Conservation (phyloP, 2,888 invertebrate species). For the Embidobia sp. region DNA sequence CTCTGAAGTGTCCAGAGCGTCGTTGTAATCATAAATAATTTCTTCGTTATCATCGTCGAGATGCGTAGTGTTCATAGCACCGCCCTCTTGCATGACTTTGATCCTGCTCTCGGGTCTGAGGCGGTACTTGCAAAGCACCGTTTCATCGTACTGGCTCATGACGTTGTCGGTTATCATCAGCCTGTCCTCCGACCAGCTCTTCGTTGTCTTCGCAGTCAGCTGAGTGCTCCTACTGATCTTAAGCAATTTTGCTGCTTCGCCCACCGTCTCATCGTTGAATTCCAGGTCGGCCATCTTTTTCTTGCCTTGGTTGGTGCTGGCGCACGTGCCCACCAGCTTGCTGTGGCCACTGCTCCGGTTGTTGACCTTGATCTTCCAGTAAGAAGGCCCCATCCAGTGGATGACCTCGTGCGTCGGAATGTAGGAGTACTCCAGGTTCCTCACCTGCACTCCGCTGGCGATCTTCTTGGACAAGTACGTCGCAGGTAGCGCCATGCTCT, state of each 20-base stretch:
- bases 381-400: constrained; percentile 90
- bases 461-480: constrained; percentile 67
- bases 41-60: constrained; percentile 75
- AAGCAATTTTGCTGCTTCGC: constrained; percentile 8
- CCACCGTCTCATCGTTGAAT: constrained; percentile 42
- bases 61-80: constrained; percentile 51
- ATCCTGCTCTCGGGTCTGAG: constrained; percentile 42
- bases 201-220: constrained; percentile 63
- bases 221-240: constrained; percentile 32
- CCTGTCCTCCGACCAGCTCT: constrained; percentile 71
- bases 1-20: constrained; percentile 82
- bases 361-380: constrained; percentile 87
- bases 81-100: not conserved
- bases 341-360: constrained; percentile 11
- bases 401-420: constrained; percentile 67
- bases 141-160: constrained; percentile 60
- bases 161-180: constrained; percentile 68
- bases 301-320: constrained; percentile 31
- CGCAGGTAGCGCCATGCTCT: constrained; percentile 54
- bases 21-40: constrained; percentile 83
- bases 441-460: constrained; percentile 18
- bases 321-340: constrained; percentile 22
- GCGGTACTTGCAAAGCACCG: constrained; percentile 60
- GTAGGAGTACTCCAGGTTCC: constrained; percentile 73
- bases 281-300: constrained; percentile 66